Evolutionary conservation across 2,113 vertebrate genomes (phyloP).

Genomic region (Crotalus horridus): DNA sequence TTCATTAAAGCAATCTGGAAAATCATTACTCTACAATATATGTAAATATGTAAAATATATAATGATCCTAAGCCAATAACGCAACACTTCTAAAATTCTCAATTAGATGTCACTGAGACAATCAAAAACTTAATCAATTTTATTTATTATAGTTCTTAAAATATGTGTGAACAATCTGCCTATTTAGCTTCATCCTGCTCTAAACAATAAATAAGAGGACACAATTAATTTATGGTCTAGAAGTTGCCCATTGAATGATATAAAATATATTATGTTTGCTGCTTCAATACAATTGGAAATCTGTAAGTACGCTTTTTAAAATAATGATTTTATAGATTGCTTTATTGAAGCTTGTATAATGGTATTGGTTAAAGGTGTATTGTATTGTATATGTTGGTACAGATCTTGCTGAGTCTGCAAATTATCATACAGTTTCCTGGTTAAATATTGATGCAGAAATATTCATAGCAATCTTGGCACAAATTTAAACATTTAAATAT

Average conservation of each 20-base stretch:
- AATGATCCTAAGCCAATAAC: not conserved
- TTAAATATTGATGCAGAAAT: not conserved
- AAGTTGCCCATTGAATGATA: not conserved
- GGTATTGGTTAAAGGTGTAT: too few relatives aligned
- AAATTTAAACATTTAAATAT: not conserved
- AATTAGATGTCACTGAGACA: not conserved
- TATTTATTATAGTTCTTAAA: not conserved
- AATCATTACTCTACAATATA: too few relatives aligned
- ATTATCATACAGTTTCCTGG: not conserved
- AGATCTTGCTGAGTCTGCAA: not conserved
- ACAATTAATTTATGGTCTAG: not conserved
- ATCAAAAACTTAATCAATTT: not conserved
- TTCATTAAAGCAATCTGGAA: not conserved
- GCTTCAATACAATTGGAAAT: not conserved
- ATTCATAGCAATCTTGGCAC: not conserved
- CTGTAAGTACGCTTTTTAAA: not conserved
- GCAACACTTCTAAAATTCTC: not conserved
- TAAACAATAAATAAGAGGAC: not conserved
- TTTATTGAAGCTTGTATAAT: not conserved
- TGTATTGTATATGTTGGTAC: not conserved
- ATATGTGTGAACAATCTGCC: not conserved
- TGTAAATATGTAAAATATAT: not conserved
- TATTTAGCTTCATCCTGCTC: not conserved
- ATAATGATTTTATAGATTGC: too few relatives aligned
- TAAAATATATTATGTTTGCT: not conserved